Base-by-base conservation (phyloP, 64 coral and sea anemone species). In the Montipora cactus region DNA sequence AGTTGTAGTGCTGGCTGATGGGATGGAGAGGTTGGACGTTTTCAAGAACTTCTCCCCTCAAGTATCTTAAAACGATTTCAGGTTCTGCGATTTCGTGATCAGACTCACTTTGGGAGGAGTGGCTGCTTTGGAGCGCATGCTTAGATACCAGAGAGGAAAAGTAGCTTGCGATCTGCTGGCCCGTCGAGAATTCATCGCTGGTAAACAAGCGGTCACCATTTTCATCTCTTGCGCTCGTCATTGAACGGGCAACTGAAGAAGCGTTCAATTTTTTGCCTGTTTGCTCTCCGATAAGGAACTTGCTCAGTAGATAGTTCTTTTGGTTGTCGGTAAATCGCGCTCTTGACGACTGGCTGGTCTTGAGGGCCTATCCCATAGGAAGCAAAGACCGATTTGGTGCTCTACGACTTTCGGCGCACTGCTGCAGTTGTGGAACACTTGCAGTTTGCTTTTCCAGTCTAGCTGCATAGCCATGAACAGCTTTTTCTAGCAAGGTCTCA, bases 401-500 rank as follows among this genome's bases (percentile, higher is more conserved):
- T 45, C 4, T 20, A 11, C n/a, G 23, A 49, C 8, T 57, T 81
- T 55, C 57, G 4, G 49, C 1, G 79, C 3, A 81, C 79, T 81
- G 79, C 49, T 81, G 79, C 50, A 81, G 16, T 9, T 47, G 37
- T 46, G 74, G 37, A 76, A 76, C 74, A 76, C 37, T 76, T 55
- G 20, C 44, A 14, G 16, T 11, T 14, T 76, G 74, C 37, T 76
- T 14, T 76, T 76, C 74, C 44, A 47, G 28, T 67, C 62, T 13
- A 18, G 16, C 74, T 8, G 28, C 47, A 47, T 78, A 78, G 11
- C 28, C 76, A 47, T 37, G 44, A 13, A 47, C 67, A 6, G 91
- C 83, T 37, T 59, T 74, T 25, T 93, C 83, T 44, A 70, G 67
- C 76, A 93, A 82, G 6, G 81, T 93, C 23, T 87, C 91, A 16